These are phyloP conservation scores for Herpailurus yagouaroundi DNA, from an alignment of 2,113 vertebrate genomes.

Conservation along the genomic window DNA sequence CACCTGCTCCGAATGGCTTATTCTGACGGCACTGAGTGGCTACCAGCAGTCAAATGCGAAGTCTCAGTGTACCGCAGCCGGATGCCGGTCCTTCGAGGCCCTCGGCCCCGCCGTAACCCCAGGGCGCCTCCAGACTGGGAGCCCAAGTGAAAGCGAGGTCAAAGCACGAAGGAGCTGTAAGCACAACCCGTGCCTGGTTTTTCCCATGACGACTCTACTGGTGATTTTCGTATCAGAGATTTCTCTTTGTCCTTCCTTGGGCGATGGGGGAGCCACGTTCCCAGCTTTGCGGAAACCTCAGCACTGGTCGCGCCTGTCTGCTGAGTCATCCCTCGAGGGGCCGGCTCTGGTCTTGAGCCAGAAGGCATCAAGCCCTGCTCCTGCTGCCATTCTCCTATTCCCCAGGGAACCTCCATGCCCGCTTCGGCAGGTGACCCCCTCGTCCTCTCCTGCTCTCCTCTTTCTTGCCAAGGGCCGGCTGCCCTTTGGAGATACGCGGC, in stretches of 20 bases:
- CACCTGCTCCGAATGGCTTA: background rate
- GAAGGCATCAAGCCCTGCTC: background rate
- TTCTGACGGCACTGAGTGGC: background rate
- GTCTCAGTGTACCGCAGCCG: background rate
- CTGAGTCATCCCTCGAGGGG: background rate
- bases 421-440: too few relatives aligned
- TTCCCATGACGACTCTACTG: background rate
- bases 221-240: background rate
- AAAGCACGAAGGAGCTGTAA: background rate
- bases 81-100: background rate
- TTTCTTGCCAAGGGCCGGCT: background rate
- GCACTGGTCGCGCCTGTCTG: background rate
- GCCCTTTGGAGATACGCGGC: background rate
- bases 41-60: background rate
- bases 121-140: background rate
- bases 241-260: background rate
- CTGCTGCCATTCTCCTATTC: too few relatives aligned
- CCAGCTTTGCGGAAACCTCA: background rate
- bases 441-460: background rate
- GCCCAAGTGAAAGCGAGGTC: background rate
- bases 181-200: background rate
- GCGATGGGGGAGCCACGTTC: fast-evolving
- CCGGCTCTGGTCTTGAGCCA: background rate
- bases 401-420: background rate
- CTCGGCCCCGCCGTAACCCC: background rate